Percentiles rank a stretch among this genome's conserved stretches.
phyloP scores from a whole-genome alignment of 2,797 vertebrate genomes.

The Nannoperca obscura region DNA sequence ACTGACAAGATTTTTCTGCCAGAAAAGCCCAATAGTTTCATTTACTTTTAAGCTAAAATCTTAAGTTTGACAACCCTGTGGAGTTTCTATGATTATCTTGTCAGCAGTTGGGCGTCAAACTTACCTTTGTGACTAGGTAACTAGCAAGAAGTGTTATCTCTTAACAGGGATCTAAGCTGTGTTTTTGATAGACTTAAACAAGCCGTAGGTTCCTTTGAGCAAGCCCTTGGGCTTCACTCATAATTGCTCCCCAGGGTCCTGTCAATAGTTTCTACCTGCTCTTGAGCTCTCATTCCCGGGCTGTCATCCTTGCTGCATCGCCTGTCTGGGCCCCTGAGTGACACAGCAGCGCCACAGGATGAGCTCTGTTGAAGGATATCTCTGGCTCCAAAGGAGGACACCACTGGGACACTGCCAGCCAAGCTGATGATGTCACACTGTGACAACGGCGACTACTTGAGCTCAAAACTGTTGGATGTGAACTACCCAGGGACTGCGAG shows the following conservation, averaged over 20 bases:
- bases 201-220: conserved; percentile 48
- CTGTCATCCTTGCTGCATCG: conserved; percentile 64
- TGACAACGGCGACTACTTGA: conserved; percentile 58
- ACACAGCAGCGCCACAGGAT: conserved; percentile 63
- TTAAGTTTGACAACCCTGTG: conserved; percentile 41
- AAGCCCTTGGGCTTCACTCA: conserved; percentile 47
- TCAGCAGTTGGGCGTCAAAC: conserved; percentile 52
- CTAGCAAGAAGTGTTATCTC: conserved; percentile 26
- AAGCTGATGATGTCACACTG: conserved; percentile 67
- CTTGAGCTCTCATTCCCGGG: conserved; percentile 57
- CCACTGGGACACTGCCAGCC: conserved; percentile 49
- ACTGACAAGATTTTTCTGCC: conserved; percentile 29
- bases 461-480: conserved; percentile 33
- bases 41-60: conserved; percentile 50
- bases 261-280: conserved; percentile 65
- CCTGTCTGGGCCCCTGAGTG: conserved; percentile 67
- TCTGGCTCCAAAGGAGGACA: conserved; percentile 51
- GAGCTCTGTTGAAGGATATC: conserved; percentile 58
- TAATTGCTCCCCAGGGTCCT: conserved; percentile 65
- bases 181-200: conserved; percentile 61
- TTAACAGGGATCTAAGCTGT: conserved; percentile 20
- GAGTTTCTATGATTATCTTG: conserved; percentile 59
- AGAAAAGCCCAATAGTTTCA: conserved; percentile 39
- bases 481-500: conserved; percentile 21
- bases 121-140: conserved; percentile 32